phyloP scores from a whole-genome alignment of 2,113 vertebrate genomes.

The Emydocephalus ijimae region DNA sequence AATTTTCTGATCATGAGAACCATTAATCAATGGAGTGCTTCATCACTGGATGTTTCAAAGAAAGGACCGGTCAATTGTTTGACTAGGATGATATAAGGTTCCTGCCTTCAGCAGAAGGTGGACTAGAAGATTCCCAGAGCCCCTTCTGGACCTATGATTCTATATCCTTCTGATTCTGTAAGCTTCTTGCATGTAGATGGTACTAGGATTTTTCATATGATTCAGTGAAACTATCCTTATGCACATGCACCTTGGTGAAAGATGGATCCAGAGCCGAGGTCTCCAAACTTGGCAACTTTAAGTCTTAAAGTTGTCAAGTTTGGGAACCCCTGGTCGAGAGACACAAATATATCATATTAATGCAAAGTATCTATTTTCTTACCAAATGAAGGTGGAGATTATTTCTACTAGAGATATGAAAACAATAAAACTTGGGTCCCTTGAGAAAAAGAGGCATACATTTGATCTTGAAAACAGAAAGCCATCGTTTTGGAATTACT shows the following conservation, averaged over 20 bases:
- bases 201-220: background rate
- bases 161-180: background rate
- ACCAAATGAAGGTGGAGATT: background rate
- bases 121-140: background rate
- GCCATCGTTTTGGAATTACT: background rate
- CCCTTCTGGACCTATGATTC: background rate
- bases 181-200: background rate
- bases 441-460: background rate
- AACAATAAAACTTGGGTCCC: background rate
- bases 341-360: background rate
- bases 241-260: background rate
- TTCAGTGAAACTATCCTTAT: background rate
- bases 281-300: no score
- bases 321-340: background rate
- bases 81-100: background rate
- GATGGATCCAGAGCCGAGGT: background rate
- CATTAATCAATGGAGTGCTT: background rate
- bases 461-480: background rate
- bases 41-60: background rate
- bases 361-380: background rate
- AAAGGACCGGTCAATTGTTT: background rate
- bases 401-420: background rate
- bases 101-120: background rate
- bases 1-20: background rate
- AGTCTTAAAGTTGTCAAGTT: no score